These are phyloP conservation scores for Battus philenor DNA, from an alignment of 1,140 invertebrate species.

Conservation along the genomic window DNA sequence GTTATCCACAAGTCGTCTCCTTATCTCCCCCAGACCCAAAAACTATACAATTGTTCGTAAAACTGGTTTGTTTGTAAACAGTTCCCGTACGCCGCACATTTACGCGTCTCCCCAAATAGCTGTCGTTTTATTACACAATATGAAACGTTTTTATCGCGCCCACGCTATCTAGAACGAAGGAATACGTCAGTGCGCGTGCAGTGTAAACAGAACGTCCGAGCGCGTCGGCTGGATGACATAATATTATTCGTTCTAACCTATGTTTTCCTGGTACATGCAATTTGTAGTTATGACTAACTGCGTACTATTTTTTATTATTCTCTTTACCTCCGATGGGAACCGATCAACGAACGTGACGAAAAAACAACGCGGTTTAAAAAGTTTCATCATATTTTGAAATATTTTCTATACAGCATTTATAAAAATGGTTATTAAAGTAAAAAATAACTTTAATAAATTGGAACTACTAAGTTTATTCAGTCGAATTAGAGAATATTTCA, in stretches of 20 bases:
- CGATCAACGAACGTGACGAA: no score
- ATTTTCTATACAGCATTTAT: no score
- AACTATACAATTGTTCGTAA: conserved; percentile 23
- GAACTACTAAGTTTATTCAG: no score
- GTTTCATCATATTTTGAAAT: no score
- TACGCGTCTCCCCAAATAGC: conserved; percentile 34
- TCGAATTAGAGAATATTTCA: no score
- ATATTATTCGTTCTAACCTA: not conserved
- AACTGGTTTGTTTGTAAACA: conserved; percentile 60
- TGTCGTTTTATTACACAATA: conserved; percentile 47
- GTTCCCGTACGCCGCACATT: conserved; percentile 34
- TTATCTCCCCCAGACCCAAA: conserved; percentile 3
- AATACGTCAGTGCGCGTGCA: not conserved
- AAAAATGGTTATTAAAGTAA: no score
- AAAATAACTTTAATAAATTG: no score
- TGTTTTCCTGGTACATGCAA: conserved; percentile 5
- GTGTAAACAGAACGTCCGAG: conserved; percentile 5
- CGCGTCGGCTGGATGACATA: conserved; percentile 2
- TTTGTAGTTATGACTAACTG: conserved; percentile 3
- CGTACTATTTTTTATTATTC: no score
- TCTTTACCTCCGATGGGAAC: no score
- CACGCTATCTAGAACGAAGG: conserved; percentile 18
- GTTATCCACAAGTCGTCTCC: not conserved
- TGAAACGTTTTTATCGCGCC: conserved; percentile 31
- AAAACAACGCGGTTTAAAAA: no score